A percentile compares a stretch with the other conserved stretches of the same genome.
These are phyloP conservation scores for Panthera tigris DNA, from an alignment of 2,113 vertebrate species.

Conservation along the genomic window DNA sequence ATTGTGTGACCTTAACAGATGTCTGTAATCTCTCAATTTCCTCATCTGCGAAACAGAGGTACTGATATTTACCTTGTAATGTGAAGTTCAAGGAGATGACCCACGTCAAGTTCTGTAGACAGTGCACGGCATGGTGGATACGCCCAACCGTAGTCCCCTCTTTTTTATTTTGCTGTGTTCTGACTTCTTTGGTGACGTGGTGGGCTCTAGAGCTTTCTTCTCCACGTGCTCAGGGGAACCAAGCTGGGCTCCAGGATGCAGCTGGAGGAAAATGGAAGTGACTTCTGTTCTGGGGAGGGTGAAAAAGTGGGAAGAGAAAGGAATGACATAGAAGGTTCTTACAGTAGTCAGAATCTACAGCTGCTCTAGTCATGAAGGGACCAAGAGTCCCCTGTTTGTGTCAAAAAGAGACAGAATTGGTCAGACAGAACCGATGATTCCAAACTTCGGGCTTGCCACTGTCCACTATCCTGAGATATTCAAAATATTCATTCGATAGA, in stretches of 20 bases:
- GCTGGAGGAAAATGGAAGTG: neutral
- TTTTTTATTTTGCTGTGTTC: neutral
- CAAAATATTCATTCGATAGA: neutral
- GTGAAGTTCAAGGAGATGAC: neutral
- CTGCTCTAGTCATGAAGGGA: neutral
- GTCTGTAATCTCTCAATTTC: neutral
- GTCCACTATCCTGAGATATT: neutral
- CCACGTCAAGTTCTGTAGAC: neutral
- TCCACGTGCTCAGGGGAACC: neutral
- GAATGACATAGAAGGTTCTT: neutral
- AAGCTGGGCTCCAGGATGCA: neutral
- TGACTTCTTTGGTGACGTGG: neutral
- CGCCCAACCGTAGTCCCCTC: neutral
- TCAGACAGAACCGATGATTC: neutral
- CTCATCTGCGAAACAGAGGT: neutral
- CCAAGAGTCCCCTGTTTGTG: neutral
- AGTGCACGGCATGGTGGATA: rapidly evolving
- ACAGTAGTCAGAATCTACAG: neutral
- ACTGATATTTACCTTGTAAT: neutral
- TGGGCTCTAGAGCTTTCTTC: neutral
- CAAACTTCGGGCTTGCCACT: neutral
- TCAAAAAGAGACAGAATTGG: neutral
- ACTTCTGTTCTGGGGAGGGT: neutral
- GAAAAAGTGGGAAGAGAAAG: neutral
- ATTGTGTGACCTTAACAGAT: neutral